phyloP scores from a whole-genome alignment of 2,797 vertebrate genomes.

The Melanitta fusca region DNA sequence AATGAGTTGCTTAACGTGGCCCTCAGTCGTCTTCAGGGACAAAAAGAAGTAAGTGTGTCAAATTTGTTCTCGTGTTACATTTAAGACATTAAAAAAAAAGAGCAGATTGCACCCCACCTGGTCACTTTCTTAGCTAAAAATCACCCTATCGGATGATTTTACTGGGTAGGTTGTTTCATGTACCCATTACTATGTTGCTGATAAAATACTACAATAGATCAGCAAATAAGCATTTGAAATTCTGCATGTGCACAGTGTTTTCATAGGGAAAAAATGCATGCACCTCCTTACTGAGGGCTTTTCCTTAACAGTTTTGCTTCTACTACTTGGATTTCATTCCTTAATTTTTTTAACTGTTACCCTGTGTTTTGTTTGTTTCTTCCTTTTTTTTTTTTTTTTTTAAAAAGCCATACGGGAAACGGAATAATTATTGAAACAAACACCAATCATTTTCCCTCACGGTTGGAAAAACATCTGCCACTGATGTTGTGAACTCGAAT shows the following conservation, averaged over 20 bases:
- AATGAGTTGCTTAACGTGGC: neutral
- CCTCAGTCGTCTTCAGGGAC: neutral
- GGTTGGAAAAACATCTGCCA: neutral
- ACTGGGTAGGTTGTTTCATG: neutral
- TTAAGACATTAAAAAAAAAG: neutral
- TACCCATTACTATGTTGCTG: neutral
- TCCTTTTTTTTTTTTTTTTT: neutral
- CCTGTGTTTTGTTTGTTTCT: neutral
- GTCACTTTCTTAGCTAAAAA: neutral
- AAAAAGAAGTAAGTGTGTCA: neutral
- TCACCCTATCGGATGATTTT: neutral
- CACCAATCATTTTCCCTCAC: neutral
- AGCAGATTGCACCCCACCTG: neutral
- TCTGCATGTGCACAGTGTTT: neutral
- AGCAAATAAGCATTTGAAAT: neutral
- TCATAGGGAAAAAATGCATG: neutral
- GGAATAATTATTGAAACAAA: neutral
- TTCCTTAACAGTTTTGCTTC: neutral
- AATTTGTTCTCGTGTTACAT: neutral
- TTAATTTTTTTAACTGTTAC: neutral
- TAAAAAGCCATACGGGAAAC: neutral
- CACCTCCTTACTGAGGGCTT: neutral
- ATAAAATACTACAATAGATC: neutral
- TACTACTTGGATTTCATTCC: neutral
- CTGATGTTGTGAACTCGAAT: neutral